Percentiles rank a stretch among this genome's conserved stretches.
Conservation (phyloP, 2,888 invertebrate genomes). For the Amiota communis region DNA sequence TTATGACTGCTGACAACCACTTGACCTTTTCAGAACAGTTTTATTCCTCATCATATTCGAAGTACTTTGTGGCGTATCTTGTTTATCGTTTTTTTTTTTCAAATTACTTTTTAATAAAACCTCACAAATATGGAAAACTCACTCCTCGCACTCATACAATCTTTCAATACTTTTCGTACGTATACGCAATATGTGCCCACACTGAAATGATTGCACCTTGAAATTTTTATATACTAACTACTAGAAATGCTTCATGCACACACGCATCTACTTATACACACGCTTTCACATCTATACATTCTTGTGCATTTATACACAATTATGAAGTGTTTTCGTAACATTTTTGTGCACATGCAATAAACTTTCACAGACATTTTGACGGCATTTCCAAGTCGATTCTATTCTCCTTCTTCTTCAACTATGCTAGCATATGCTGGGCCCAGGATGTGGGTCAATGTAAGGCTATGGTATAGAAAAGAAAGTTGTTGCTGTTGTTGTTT, state of each 20-base stretch:
- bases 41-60: neutral
- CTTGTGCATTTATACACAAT: conserved; percentile 47
- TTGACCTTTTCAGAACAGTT: too few species aligned
- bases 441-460: conserved; percentile 13
- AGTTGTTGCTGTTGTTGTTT: neutral
- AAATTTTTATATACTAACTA: conserved; percentile 40
- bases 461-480: neutral
- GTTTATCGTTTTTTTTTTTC: too few species aligned
- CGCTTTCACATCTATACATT: neutral
- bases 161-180: conserved; percentile 34
- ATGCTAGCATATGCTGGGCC: neutral
- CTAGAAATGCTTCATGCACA: neutral
- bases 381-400: conserved; percentile 14
- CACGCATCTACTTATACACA: neutral
- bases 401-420: neutral
- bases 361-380: conserved; percentile 47
- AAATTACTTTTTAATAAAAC: neutral
- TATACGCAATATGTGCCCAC: conserved; percentile 47
- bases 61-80: neutral
- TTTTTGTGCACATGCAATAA: conserved; percentile 49
- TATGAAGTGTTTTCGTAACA: conserved; percentile 49
- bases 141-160: neutral
- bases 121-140: neutral
- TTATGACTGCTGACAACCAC: too few species aligned
- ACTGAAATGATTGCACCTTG: conserved; percentile 51